Evolutionary conservation across 2,113 vertebrate species (phyloP).

Genomic region (Cercopithecus mona): DNA sequence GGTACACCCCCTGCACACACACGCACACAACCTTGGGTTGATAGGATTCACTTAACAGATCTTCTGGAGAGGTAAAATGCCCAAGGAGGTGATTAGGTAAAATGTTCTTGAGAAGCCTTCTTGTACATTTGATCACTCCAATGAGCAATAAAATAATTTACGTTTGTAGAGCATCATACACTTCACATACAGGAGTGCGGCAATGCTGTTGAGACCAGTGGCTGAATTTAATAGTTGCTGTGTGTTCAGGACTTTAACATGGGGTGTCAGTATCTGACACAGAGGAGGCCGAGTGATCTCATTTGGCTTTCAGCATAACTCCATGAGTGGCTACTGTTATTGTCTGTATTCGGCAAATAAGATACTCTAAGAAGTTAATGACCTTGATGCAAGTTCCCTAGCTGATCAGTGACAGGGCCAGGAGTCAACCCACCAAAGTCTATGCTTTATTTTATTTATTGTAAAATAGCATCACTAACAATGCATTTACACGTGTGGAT

Average conservation of each 20-base stretch:
- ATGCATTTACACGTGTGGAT: background rate
- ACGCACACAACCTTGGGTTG: background rate
- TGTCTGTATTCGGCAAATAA: background rate
- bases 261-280: background rate
- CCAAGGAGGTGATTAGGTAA: too few species aligned
- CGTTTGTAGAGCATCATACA: background rate
- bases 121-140: background rate
- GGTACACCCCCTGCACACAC: too few species aligned
- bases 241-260: background rate
- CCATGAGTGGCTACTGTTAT: background rate
- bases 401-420: background rate
- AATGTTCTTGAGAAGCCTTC: background rate
- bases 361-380: background rate
- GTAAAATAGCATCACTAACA: background rate
- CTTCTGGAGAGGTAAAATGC: background rate
- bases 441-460: conserved; percentile 19
- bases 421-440: background rate
- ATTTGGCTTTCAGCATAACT: background rate
- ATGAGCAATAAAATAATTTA: background rate
- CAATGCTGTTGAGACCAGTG: background rate
- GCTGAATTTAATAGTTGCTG: background rate
- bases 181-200: background rate
- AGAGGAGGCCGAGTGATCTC: background rate
- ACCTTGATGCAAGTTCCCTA: background rate
- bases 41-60: background rate